Evolutionary conservation across 2,113 vertebrate genomes (phyloP), one percentile per base, ranked within the genome.

Genomic region (Bubalus kerabau): DNA sequence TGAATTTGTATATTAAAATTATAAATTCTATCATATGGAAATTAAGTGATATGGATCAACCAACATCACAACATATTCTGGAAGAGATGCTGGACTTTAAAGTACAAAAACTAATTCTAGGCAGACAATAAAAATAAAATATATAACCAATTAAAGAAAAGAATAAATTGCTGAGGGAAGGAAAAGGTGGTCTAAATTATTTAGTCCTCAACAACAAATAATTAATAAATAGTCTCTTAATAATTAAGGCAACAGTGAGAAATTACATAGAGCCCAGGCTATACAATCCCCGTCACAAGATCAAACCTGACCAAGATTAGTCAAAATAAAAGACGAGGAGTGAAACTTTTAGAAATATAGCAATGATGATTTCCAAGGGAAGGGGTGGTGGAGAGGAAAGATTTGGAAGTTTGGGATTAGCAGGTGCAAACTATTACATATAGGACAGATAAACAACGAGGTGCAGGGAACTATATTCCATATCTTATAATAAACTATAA

Each of bases 301-400:
- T 74, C 7, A 1, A 81, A 88, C 19, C 5, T 32, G n/a, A 62
- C 8, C 81, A 36, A 94, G 48, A 43, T 80, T 4, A 90, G 60
- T 96, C 26, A 90, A 95, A 97, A 81, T 76, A 60, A 93, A 90
- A 90, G 23, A 50, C 15, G 32, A 91, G 32, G n/a, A 90, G 62
- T 90, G 7, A 32, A 94, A 92, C 32, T 12, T 52, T 46, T 1
- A 78, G 11, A 46, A 78, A 78, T 28, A 76, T 40, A 84, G 12
- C 62, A 43, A 76, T 40, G 17, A 43, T 88, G 46, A 30, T 50
- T 52, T 11, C 78, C 16, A 81, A 81, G 30, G 48, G 46, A 6
- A 52, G 5, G 17, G 2, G 5, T 19, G 46, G 28, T 52, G 28
- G 1, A 19, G 48, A 52, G 9, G 46, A 16, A 50, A 52, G 28